Evolutionary conservation across 2,888 invertebrate species (phyloP), one percentile per base, ranked within the genome.

Genomic region (Sympetrum striolatum): DNA sequence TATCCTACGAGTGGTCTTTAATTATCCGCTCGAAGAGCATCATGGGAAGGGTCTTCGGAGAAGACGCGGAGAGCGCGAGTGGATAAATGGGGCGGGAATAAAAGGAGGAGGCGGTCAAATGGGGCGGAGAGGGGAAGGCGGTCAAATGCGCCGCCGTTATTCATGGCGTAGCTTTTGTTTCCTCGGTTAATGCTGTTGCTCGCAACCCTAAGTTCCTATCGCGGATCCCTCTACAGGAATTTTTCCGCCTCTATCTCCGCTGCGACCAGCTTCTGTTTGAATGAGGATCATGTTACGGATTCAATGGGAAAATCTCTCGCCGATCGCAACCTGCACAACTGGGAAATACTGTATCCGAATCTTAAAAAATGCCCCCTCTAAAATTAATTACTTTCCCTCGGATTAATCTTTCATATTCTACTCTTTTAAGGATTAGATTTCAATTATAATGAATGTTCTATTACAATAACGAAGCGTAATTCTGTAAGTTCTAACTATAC

Each of bases 141-240:
- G 60, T 37, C 60, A 60, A 64, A 86, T 64, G 86, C 39, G n/a
- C 22, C 22, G 86, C 37, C 86, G 60, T 86, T 86, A 86, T 86
- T 86, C 86, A 86, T 39, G 86, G 86, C 25, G 35, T 35, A 82
- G 58, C 60, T 60, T 60, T 64, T 86, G 60, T 60, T 86, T 86
- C 60, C 86, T 35, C 35, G 60, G 35, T 86, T 86, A 86, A 39
- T 86, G 86, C 86, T 60, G 86, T 37, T 60, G 60, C 86, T 82
- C 82, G 31, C 53, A 10, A 53, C 53, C 60, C 60, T 35, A 53
- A 35, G 14, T 53, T 22, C 35, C 35, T 37, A 37, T 60, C 58
- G 60, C 37, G 86, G 60, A 22, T 86, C 22, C n/a, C 73, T 31
- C 14, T 73, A 31, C 73, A 73, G 25, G 73, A 73, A 73, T 73